A percentile compares a stretch with the other conserved stretches of the same genome.
These are phyloP conservation scores for Aselliscus stoliczkanus DNA, from an alignment of 2,797 vertebrate genomes.

Conservation along the genomic window DNA sequence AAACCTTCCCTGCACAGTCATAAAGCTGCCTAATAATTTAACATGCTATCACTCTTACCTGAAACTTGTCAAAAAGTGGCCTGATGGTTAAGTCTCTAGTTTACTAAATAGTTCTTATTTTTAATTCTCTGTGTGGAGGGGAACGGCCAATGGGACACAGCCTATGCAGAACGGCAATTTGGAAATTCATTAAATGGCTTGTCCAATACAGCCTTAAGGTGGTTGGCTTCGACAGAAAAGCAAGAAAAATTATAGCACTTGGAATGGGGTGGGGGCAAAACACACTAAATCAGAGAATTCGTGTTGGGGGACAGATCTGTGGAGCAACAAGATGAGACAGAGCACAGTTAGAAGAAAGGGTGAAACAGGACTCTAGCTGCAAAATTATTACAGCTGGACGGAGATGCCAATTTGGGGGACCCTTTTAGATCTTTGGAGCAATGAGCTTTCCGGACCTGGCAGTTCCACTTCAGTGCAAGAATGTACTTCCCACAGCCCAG, in stretches of 20 bases:
- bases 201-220: not conserved
- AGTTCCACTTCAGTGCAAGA: not conserved
- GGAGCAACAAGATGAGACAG: not conserved
- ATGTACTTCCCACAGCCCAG: not conserved
- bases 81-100: conserved; percentile 50
- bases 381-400: not conserved
- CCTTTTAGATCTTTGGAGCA: not conserved
- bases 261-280: not conserved
- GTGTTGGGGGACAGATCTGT: not conserved
- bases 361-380: not conserved
- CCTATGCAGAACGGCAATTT: conserved; percentile 44
- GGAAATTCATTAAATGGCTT: conserved; percentile 42
- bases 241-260: not conserved
- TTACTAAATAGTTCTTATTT: conserved; percentile 60
- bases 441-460: not conserved
- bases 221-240: conserved; percentile 24
- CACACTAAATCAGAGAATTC: not conserved
- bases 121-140: conserved; percentile 44
- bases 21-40: conserved; percentile 80
- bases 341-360: not conserved
- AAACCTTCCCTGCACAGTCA: conserved; percentile 75
- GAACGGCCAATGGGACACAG: not conserved
- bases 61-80: conserved; percentile 66
- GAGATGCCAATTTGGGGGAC: not conserved
- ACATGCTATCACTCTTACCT: conserved; percentile 72